These are phyloP conservation scores for Epinotia brunnichana DNA, from an alignment of 2,888 invertebrate species.

Conservation along the genomic window DNA sequence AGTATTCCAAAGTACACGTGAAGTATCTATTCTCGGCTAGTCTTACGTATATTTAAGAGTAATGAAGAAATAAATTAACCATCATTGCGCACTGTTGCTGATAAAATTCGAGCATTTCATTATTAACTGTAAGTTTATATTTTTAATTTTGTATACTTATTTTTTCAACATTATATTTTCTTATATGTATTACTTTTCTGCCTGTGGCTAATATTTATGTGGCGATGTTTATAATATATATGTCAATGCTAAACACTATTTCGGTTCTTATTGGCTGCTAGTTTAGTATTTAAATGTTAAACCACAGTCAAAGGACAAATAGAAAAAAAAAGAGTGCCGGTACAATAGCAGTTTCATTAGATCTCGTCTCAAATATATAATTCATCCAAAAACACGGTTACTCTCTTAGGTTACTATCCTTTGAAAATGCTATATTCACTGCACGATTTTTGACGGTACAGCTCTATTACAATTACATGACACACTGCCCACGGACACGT, in stretches of 20 bases:
- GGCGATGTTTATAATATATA: slow-evolving; percentile 28
- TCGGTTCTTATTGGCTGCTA: slow-evolving; percentile 17
- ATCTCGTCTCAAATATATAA: background rate
- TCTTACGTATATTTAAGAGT: slow-evolving; percentile 78
- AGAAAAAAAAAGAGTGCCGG: background rate
- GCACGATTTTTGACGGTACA: background rate
- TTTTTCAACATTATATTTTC: slow-evolving; percentile 57
- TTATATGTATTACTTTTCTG: slow-evolving; percentile 44
- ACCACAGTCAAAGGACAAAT: background rate
- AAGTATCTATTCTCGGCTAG: slow-evolving; percentile 73
- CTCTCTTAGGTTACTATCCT: too few species aligned
- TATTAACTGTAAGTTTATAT: slow-evolving; percentile 51
- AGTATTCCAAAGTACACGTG: slow-evolving; percentile 83
- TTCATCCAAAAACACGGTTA: too few species aligned
- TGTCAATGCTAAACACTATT: slow-evolving; percentile 17
- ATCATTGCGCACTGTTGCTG: slow-evolving; percentile 67
- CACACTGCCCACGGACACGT: too few species aligned
- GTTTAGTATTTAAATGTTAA: background rate
- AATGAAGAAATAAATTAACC: slow-evolving; percentile 75
- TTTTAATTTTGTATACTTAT: slow-evolving; percentile 53
- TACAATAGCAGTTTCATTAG: background rate
- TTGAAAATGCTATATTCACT: background rate
- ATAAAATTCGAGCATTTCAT: slow-evolving; percentile 70
- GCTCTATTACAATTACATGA: too few species aligned
- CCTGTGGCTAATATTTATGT: slow-evolving; percentile 33